Percentiles rank a stretch among this genome's conserved stretches.
These are phyloP conservation scores for Nomada lathburiana DNA, from an alignment of 2,888 invertebrate species.

Conservation along the genomic window DNA sequence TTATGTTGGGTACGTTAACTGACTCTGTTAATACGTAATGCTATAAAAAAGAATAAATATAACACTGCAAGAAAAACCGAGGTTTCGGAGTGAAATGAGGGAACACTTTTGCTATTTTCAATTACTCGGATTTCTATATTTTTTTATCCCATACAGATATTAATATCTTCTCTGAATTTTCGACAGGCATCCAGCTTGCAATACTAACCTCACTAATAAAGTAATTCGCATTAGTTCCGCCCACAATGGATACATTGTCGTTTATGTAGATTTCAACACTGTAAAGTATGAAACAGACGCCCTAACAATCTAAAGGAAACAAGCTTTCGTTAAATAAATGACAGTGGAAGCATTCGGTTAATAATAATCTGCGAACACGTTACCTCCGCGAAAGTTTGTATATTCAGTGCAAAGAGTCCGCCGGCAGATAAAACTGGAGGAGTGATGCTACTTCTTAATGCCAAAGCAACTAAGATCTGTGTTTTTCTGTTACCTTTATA, in stretches of 20 bases:
- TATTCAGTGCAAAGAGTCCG: background rate
- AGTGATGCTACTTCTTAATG: background rate
- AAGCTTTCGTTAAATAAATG: background rate
- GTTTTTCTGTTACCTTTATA: background rate
- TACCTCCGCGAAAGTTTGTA: slow-evolving; percentile 14
- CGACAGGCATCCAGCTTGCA: too few species aligned
- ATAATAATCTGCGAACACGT: background rate
- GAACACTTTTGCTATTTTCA: too few species aligned
- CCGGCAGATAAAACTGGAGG: slow-evolving; percentile 3
- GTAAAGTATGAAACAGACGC: slow-evolving; percentile 10
- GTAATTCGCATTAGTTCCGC: too few species aligned
- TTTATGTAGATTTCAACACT: background rate
- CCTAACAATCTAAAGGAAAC: background rate
- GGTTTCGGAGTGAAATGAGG: too few species aligned
- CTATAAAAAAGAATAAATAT: too few species aligned
- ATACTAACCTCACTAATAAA: too few species aligned
- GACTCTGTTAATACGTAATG: too few species aligned
- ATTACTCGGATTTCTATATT: too few species aligned
- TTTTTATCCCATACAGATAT: too few species aligned
- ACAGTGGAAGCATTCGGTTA: background rate
- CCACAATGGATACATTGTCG: background rate
- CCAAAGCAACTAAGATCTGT: background rate
- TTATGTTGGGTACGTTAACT: too few species aligned
- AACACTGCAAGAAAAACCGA: too few species aligned
- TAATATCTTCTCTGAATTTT: too few species aligned